Percentiles rank a stretch among this genome's conserved stretches.
These are phyloP conservation scores for Nomada lathburiana DNA, from an alignment of 2,888 invertebrate genomes.

Conservation along the genomic window DNA sequence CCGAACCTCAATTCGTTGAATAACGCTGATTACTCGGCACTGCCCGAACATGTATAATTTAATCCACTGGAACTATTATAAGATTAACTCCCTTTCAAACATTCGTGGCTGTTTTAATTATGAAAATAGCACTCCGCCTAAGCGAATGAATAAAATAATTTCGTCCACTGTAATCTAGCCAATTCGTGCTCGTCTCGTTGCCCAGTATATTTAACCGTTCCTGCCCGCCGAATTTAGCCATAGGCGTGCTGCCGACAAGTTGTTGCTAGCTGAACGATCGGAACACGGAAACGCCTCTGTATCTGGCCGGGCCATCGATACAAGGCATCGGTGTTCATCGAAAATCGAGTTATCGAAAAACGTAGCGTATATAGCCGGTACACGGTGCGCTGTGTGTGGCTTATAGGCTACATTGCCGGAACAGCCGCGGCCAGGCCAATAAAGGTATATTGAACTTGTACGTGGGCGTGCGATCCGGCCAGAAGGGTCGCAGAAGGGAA, in stretches of 20 bases:
- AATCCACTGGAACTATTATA: background rate
- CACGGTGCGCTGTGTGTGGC: constrained; percentile 11
- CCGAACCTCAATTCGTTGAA: no score
- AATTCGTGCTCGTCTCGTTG: background rate
- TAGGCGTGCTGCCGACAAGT: background rate
- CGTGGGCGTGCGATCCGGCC: constrained; percentile 32
- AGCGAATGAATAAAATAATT: background rate
- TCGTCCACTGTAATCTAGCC: background rate
- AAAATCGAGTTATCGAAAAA: constrained; percentile 49
- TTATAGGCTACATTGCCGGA: constrained; percentile 49
- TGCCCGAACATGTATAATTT: no score
- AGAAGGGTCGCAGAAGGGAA: constrained; percentile 38
- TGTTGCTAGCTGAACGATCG: constrained; percentile 5
- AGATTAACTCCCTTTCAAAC: background rate
- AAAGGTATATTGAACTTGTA: constrained; percentile 73
- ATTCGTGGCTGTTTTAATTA: background rate
- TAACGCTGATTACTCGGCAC: no score
- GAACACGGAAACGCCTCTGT: constrained; percentile 3
- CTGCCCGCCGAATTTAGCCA: background rate
- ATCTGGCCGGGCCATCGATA: constrained; percentile 8
- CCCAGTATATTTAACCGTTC: background rate
- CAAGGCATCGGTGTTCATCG: constrained; percentile 32
- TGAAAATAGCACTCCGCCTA: no score
- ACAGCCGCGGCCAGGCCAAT: constrained; percentile 62
- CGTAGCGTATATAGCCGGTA: background rate